Conservation (phyloP, 2,888 invertebrate genomes). For the Calameuta pallipes region DNA sequence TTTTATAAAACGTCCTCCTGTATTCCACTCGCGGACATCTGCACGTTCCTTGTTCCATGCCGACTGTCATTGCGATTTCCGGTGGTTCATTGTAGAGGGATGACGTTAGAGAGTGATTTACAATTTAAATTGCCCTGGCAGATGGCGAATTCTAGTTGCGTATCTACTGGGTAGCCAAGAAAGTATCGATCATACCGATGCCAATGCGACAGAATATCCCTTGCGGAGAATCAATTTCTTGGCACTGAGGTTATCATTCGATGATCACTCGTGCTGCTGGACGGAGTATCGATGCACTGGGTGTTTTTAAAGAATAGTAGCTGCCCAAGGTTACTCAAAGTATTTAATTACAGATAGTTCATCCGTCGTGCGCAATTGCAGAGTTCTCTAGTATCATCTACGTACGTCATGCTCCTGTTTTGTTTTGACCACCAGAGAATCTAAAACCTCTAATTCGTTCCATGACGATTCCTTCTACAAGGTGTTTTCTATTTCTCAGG, state of each 20-base stretch:
- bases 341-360: background rate
- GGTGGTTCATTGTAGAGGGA: background rate
- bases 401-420: no score
- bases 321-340: background rate
- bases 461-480: background rate
- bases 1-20: background rate
- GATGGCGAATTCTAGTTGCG: conserved; percentile 25
- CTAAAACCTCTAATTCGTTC: background rate
- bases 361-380: background rate
- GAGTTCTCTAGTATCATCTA: background rate
- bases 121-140: conserved; percentile 7
- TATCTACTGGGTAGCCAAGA: conserved; percentile 6
- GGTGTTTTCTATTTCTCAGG: background rate
- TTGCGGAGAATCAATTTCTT: background rate
- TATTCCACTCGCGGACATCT: background rate
- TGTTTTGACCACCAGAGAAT: background rate
- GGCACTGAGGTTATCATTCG: background rate
- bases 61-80: background rate
- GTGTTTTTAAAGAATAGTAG: background rate
- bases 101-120: background rate
- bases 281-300: background rate
- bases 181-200: background rate
- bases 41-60: background rate
- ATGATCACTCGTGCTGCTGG: background rate
- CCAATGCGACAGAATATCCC: background rate